phyloP scores from a whole-genome alignment of 2,113 vertebrate genomes.

The Tretioscincus oriximinensis region DNA sequence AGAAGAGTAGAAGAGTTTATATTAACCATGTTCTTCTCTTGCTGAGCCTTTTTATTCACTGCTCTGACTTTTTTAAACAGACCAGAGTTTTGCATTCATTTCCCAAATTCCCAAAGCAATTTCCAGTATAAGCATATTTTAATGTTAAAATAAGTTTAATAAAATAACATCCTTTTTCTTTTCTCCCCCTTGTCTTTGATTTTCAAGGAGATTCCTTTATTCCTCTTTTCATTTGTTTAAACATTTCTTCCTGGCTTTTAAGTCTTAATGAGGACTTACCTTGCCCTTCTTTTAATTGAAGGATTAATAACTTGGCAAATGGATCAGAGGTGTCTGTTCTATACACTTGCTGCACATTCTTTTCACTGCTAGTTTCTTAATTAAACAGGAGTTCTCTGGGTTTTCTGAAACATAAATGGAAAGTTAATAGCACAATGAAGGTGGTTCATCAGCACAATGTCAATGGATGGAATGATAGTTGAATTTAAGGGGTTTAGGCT shows the following conservation, averaged over 20 bases:
- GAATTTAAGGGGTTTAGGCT: neutral
- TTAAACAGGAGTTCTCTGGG: slow-evolving; percentile 36
- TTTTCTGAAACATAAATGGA: slow-evolving; percentile 26
- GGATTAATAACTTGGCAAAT: slow-evolving; percentile 51
- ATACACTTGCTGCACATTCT: slow-evolving; percentile 30
- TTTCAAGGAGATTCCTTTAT: slow-evolving; percentile 39
- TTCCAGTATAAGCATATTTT: slow-evolving; percentile 54
- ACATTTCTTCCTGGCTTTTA: slow-evolving; percentile 38
- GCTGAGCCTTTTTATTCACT: slow-evolving; percentile 1
- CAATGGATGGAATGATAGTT: slow-evolving; percentile 1
- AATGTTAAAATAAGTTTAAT: slow-evolving; percentile 43
- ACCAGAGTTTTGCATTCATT: slow-evolving; percentile 18
- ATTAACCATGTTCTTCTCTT: slow-evolving; percentile 23
- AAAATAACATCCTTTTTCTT: slow-evolving; percentile 40
- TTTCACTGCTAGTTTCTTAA: slow-evolving; percentile 42
- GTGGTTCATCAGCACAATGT: neutral
- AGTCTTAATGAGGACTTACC: slow-evolving; percentile 34
- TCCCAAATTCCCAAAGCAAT: slow-evolving; percentile 58
- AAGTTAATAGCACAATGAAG: slow-evolving; percentile 19
- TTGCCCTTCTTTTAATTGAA: slow-evolving; percentile 28
- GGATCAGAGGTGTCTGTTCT: slow-evolving; percentile 41
- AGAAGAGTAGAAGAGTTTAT: neutral
- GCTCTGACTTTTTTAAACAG: neutral
- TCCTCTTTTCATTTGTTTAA: neutral
- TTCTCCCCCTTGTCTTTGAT: slow-evolving; percentile 39